A percentile compares a stretch with the other conserved stretches of the same genome.
phyloP scores from a whole-genome alignment of 2,888 invertebrate genomes.

The Saturnia japonica region DNA sequence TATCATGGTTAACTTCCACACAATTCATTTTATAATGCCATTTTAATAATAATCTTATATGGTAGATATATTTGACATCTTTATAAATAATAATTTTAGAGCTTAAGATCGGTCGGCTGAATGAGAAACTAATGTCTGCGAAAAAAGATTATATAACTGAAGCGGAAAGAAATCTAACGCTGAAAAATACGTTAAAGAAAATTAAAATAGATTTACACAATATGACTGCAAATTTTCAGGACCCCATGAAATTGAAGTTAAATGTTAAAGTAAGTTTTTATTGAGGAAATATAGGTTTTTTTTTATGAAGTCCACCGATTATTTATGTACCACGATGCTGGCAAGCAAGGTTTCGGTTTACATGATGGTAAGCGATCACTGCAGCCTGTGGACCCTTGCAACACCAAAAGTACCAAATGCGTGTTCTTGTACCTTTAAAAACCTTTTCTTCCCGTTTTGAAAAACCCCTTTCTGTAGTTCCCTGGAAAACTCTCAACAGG shows the following conservation, averaged over 20 bases:
- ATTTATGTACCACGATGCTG: too few species aligned
- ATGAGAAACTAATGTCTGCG: conserved; percentile 88
- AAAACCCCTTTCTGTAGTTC: too few species aligned
- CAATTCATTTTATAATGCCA: not conserved
- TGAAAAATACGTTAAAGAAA: conserved; percentile 85
- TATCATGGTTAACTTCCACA: conserved; percentile 15
- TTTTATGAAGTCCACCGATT: too few species aligned
- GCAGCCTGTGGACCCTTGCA: too few species aligned
- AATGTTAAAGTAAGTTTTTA: conserved; percentile 75
- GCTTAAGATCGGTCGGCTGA: conserved; percentile 87
- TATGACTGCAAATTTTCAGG: conserved; percentile 89
- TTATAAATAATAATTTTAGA: conserved; percentile 71
- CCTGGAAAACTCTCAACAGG: too few species aligned
- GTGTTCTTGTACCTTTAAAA: too few species aligned
- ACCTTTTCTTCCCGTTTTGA: too few species aligned
- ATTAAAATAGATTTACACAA: conserved; percentile 92
- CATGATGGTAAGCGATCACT: too few species aligned
- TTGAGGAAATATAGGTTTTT: too few species aligned
- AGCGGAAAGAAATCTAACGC: conserved; percentile 81
- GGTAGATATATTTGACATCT: not conserved
- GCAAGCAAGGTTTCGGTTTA: too few species aligned
- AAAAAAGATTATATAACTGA: conserved; percentile 87
- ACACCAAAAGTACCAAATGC: too few species aligned
- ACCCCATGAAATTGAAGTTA: conserved; percentile 84
- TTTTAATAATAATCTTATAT: not conserved